These are phyloP conservation scores for Nycticryphes semicollaris DNA, from an alignment of 2,113 vertebrate species.

Conservation along the genomic window DNA sequence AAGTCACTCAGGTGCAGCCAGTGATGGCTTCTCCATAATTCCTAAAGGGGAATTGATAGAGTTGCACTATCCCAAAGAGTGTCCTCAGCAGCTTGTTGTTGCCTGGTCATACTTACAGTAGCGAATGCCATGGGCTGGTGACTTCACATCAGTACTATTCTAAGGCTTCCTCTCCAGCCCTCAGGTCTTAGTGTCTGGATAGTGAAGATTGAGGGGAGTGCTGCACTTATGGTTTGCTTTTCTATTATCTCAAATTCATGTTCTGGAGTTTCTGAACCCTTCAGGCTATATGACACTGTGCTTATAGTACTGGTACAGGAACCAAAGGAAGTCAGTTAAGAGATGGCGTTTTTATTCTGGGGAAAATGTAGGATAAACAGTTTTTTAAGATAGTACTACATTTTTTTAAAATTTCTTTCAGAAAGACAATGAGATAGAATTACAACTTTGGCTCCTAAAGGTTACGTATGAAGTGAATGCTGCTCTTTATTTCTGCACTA, in stretches of 20 bases:
- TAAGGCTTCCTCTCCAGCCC: background rate
- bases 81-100: background rate
- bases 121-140: background rate
- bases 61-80: background rate
- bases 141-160: background rate
- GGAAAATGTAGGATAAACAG: background rate
- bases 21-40: background rate
- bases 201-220: background rate
- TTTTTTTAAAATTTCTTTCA: background rate
- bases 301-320: background rate
- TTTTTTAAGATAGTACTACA: background rate
- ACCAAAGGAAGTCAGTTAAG: background rate
- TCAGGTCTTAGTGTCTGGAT: background rate
- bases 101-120: fast-evolving
- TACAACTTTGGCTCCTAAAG: background rate
- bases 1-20: background rate
- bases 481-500: background rate
- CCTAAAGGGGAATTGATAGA: constrained; percentile 4
- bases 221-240: background rate
- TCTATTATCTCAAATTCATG: background rate
- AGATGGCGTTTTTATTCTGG: background rate
- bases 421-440: background rate
- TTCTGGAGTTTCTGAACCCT: background rate
- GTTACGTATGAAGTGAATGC: background rate
- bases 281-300: background rate